Base-by-base conservation (phyloP, 1,140 invertebrate species). In the Drosophila bifasciata region DNA sequence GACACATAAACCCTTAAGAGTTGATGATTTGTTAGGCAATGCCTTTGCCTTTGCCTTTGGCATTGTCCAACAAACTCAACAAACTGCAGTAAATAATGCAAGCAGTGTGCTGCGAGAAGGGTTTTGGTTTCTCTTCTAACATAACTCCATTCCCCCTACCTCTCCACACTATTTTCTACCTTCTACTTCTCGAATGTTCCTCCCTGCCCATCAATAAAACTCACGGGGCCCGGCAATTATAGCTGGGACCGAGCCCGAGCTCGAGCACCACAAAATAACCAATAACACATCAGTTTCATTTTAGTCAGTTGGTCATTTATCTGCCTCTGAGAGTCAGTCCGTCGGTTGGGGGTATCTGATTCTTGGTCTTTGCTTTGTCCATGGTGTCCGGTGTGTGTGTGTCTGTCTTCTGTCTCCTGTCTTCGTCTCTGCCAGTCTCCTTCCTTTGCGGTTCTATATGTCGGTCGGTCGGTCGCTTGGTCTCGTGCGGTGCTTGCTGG, bases 271-370 rank as follows among this genome's bases (percentile, higher is more conserved):
- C 56, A 63, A 36, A 32, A 61, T 36, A 79, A 79, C 46, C 60
- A 61, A 73, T 56, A 70, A 64, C 68, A 62, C 72, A 70, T 84
- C 60, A 75, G 79, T 83, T 83, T 83, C 57, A 79, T 79, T 84
- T 76, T 66, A 61, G 71, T 84, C 60, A 79, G 80, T 53, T 76
- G 80, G 76, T 85, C 76, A 85, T 85, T 80, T 80, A 70, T 84
- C 68, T 80, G 63, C 43, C 46, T 16, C 19, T 21, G 19, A 21
- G 19, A 21, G 19, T 21, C 19, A 1, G 19, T 21, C 2, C 2
- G 19, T 21, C 19, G 19, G 19, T 2, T 1, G 19, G 19, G 36
- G 19, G 5, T 28, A n/a, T n/a, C 4, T 45, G 17, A 11, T 15
- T 55, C n/a, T 50, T 28, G 15, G 9, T 50, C 19, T 48, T 48